A percentile compares a stretch with the other conserved stretches of the same genome.
Evolutionary conservation across 2,113 vertebrate species (phyloP).

Genomic region (Pitta sordida): DNA sequence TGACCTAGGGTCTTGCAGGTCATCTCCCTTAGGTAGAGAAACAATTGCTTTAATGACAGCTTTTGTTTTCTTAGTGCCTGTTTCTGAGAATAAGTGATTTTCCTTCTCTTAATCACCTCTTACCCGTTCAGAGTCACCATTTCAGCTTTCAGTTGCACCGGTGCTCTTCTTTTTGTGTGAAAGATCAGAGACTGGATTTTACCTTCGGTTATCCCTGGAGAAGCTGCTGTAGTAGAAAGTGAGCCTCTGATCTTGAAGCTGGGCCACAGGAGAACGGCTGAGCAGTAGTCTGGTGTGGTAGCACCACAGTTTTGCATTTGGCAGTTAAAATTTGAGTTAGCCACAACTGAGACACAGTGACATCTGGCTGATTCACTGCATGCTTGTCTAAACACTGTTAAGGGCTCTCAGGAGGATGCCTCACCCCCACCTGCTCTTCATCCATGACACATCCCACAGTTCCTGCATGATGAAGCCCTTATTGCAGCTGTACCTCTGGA

Average conservation of each 20-base stretch:
- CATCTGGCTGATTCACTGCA: neutral
- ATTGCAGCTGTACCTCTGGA: neutral
- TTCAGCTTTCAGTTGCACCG: neutral
- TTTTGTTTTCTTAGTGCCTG: neutral
- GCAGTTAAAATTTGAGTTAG: neutral
- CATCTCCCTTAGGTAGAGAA: neutral
- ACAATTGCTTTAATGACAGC: neutral
- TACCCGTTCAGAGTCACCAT: accelerated
- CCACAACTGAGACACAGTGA: neutral
- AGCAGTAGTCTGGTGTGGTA: neutral
- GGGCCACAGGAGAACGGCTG: neutral
- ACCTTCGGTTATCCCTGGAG: neutral
- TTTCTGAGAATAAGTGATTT: neutral
- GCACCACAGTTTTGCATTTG: neutral
- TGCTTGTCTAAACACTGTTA: neutral
- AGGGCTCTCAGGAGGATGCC: neutral
- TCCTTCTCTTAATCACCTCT: neutral
- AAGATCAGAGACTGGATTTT: neutral
- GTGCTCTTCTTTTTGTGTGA: neutral
- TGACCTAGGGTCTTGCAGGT: neutral
- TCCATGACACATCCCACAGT: neutral
- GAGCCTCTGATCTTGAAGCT: neutral
- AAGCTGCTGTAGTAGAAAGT: neutral
- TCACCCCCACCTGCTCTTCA: neutral
- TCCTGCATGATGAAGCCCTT: neutral